Evolutionary conservation across 2,888 invertebrate species (phyloP), one percentile per base, ranked within the genome.

Genomic region (Caenorhabditis sulstoni): DNA sequence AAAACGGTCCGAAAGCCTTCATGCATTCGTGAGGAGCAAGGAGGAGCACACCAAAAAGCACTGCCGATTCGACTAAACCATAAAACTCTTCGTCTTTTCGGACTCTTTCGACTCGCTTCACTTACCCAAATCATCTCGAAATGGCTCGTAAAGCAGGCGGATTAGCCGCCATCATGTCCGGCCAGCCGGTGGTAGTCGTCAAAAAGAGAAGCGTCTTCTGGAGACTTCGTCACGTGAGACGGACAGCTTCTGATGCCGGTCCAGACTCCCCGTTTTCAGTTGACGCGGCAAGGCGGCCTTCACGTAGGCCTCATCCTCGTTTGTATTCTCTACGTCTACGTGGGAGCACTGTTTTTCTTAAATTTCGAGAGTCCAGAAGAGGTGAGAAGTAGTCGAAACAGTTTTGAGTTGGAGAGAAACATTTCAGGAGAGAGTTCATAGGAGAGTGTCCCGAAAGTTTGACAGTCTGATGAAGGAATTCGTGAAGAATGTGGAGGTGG

Each of bases 271-370:
- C 29, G 29, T 29, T 76, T 67, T 20, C 59, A 62, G 76, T 37
- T 80, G 0, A 62, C 71, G 9, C 53, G 64, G 16, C 68, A 75
- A 58, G 74, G 79, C 41, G 82, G 82, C 41, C 81, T 82, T n/a
- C 88, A 88, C 52, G 66, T 82, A 18, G 85, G 84, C 14, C 57
- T 88, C 9, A 77, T 86, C 47, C 18, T 85, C 39, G 71, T 83
- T 4, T 87, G 86, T 41, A 61, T 82, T 14, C 20, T 81, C 18
- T 88, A 88, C 61, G 83, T 86, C 7, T 67, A 82, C 55, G 16
- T 81, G 1, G 88, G 88, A 0, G 86, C 87, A 8, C 39, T 82
- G 1, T 57, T 88, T 8, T 87, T 88, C 68, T 79, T 79, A 62
- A 52, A 67, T 20, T 49, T 84, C 37, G 88, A 88, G 58, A 49